A percentile compares a stretch with the other conserved stretches of the same genome.
phyloP scores from a whole-genome alignment of 2,888 invertebrate species.

The Nymphalis urticae region DNA sequence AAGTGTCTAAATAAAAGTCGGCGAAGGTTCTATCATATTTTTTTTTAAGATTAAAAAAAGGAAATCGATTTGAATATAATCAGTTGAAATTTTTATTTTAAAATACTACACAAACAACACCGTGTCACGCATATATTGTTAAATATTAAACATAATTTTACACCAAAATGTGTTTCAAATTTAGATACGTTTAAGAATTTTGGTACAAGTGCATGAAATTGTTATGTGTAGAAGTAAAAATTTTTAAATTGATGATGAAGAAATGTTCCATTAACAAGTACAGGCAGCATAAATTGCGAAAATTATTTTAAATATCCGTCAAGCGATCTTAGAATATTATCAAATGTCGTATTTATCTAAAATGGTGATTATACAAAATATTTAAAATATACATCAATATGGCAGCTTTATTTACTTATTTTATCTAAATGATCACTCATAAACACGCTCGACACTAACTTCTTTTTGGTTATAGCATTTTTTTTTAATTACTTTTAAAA shows the following conservation, averaged over 20 bases:
- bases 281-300: conserved; percentile 4
- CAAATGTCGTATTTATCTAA: conserved; percentile 18
- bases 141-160: conserved; percentile 14
- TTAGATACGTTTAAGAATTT: background rate
- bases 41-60: background rate
- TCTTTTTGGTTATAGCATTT: background rate
- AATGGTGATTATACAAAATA: conserved; percentile 28
- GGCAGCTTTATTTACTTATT: conserved; percentile 41
- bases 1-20: background rate
- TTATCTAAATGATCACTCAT: conserved; percentile 29
- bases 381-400: conserved; percentile 45
- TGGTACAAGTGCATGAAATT: conserved; percentile 5
- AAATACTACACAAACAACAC: conserved; percentile 25
- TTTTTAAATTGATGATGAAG: background rate
- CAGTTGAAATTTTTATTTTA: background rate
- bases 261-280: conserved; percentile 1
- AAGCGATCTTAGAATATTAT: conserved; percentile 20
- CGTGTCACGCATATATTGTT: conserved; percentile 14
- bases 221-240: background rate
- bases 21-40: background rate
- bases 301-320: background rate
- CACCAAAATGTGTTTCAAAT: background rate
- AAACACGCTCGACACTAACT: conserved; percentile 18
- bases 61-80: background rate
- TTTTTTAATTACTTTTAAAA: background rate